Conservation (phyloP, 2,113 vertebrate species). For the Motacilla alba region DNA sequence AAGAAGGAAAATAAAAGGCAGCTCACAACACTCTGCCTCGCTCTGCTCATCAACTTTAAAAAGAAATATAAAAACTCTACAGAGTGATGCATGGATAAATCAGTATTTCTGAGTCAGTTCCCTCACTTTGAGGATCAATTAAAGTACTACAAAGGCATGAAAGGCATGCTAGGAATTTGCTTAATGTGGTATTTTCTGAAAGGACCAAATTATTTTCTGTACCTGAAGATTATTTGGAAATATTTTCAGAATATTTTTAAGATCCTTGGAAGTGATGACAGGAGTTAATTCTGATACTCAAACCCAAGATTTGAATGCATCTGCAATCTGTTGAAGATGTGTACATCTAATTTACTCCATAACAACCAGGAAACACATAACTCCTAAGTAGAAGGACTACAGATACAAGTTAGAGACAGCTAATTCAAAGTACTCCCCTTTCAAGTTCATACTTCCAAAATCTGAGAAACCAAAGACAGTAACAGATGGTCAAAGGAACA, state of each 20-base stretch:
- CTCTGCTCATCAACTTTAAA: background rate
- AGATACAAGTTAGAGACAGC: background rate
- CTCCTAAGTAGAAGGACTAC: background rate
- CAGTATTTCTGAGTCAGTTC: background rate
- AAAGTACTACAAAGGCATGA: background rate
- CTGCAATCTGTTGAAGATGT: background rate
- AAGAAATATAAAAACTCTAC: background rate
- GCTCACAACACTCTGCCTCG: background rate
- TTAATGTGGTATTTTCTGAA: background rate
- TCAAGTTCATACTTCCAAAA: background rate
- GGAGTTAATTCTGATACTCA: background rate
- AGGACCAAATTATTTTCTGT: background rate
- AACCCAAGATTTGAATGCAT: background rate
- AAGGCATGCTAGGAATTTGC: background rate
- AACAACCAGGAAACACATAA: background rate
- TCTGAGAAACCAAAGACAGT: background rate
- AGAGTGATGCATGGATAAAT: background rate
- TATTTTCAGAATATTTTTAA: background rate
- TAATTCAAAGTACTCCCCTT: background rate
- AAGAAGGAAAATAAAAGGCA: slow-evolving; percentile 12
- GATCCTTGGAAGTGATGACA: background rate
- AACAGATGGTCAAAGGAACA: slow-evolving; percentile 31
- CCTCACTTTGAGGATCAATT: background rate
- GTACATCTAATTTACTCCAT: background rate
- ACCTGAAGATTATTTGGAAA: background rate